phyloP scores from a whole-genome alignment of 1,140 invertebrate species.

The Saccostrea cuccullata region DNA sequence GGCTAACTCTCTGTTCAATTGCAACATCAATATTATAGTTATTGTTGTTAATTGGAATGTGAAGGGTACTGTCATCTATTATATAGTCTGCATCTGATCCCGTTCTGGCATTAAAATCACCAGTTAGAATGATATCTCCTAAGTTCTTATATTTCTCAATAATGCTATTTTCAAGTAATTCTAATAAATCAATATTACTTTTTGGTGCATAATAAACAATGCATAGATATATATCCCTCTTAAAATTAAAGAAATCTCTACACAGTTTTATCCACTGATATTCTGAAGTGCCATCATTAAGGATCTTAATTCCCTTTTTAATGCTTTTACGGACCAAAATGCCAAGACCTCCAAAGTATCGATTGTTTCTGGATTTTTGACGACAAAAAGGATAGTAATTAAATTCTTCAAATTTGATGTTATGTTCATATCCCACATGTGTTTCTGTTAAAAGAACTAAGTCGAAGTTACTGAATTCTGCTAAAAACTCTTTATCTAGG shows the following conservation, averaged over 20 bases:
- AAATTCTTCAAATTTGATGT: slow-evolving; percentile 10
- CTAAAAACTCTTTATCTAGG: not conserved
- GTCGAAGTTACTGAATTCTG: not conserved
- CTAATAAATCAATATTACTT: slow-evolving; percentile 7
- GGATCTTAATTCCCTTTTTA: too few species aligned
- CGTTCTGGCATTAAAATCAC: too few species aligned
- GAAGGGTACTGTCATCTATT: not conserved
- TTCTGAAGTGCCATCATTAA: too few species aligned
- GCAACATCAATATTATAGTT: slow-evolving; percentile 10
- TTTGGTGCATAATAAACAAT: slow-evolving; percentile 8
- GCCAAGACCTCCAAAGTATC: slow-evolving; percentile 32
- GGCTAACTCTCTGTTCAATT: slow-evolving; percentile 9
- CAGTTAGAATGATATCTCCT: not conserved
- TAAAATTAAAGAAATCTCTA: not conserved
- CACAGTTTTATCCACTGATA: too few species aligned
- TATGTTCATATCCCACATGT: slow-evolving; percentile 20
- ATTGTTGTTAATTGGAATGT: slow-evolving; percentile 21
- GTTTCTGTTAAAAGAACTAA: slow-evolving; percentile 29
- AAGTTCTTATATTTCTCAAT: slow-evolving; percentile 7
- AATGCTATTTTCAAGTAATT: slow-evolving; percentile 14
- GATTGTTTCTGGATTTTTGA: slow-evolving; percentile 3
- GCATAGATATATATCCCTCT: slow-evolving; percentile 37
- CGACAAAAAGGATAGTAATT: not conserved
- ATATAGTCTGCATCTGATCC: not conserved
- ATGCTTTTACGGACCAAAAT: not conserved